Base-by-base conservation (phyloP, 2,888 invertebrate species). In the Cremastinae sp. region DNA sequence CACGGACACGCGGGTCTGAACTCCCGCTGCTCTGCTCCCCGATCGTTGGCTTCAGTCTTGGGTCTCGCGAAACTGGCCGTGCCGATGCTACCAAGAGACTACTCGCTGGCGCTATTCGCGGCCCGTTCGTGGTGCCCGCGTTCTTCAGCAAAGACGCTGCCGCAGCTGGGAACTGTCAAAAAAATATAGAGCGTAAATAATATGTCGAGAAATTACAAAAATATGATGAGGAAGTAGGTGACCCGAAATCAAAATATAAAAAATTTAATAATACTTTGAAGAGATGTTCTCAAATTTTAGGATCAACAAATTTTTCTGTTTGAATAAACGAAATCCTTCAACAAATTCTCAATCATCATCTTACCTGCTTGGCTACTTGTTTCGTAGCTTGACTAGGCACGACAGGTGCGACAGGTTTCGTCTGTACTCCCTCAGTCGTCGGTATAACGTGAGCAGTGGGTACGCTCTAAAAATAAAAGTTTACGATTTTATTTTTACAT, bases 71-170 rank as follows among this genome's bases (percentile, higher is more conserved):
- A 58, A 91, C 43, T 87, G 90, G 78, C 83, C 90, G 82, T 88
- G 89, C 75, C 88, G 91, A 76, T 86, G 92, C 91, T 0, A 92
- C 86, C 78, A 92, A 86, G 28, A 90, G 89, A 43, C 91, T 89
- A 84, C 91, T 92, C 3, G 91, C 91, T 2, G 93, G 93, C 78
- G 92, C 90, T 66, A 93, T 93, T 82, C 92, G 91, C 43, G 91
- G 87, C 9, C 88, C 87, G 78, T 84, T 86, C 64, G 79, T 87
- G 37, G 83, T 79, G 28, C 83, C 82, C 7, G 83, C 84, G 22
- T 85, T 84, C 71, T 89, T 89, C 61, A 89, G 76, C 35, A 89
- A 82, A 0, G 86, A 83, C 9, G 87, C 84, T 9, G 88, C 81
- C 41, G 87, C 86, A 14, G 85, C 82, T 66, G 88, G 85, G 58